Base-by-base conservation (phyloP, 2,888 invertebrate genomes). In the Drosophila nr. fundita region DNA sequence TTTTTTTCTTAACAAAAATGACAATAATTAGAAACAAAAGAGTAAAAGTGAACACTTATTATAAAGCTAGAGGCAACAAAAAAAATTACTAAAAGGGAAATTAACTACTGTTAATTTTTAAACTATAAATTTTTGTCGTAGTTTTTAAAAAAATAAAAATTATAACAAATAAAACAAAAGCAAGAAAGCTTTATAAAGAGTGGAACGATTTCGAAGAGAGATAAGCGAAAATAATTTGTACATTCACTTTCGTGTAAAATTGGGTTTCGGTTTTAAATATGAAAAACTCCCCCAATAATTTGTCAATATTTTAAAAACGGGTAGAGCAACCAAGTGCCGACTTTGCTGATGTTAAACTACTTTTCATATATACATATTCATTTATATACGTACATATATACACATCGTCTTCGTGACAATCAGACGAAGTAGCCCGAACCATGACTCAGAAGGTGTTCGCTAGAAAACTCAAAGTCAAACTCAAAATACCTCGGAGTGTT, bases 351-450 rank as follows among this genome's bases (percentile, higher is more conserved):
- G 3, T 15, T n/a, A 36, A 24, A 4, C 13, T 32, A 15, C 29
- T 59, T 50, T 63, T n/a, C 18, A n/a, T 54, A 27, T 32, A 30
- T 11, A 6, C 30, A 24, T 8, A 18, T 27, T 13, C 24, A n/a
- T 54, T 10, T 13, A 21, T 4, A 6, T 30, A 27, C n/a, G 27
- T 13, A 27, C n/a, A n/a, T 13, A 13, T 27, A 40, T 30, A 34
- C 15, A 29, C 2, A 2, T 10, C 29, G 32, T 66, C 57, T 64
- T 38, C 64, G 63, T 42, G 38, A 29, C 48, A 65, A 68, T 29
- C 27, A 52, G 42, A 68, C 87, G 83, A 83, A 77, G 75, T 50
- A 59, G 61, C 29, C 72, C 83, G 84, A 88, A 68, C 54, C 59
- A 52, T 71, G 65, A 62, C 73, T 75, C 65, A 70, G 71, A 60